phyloP scores from a whole-genome alignment of 2,888 invertebrate genomes.

The Drosophila nr. perissopoda region DNA sequence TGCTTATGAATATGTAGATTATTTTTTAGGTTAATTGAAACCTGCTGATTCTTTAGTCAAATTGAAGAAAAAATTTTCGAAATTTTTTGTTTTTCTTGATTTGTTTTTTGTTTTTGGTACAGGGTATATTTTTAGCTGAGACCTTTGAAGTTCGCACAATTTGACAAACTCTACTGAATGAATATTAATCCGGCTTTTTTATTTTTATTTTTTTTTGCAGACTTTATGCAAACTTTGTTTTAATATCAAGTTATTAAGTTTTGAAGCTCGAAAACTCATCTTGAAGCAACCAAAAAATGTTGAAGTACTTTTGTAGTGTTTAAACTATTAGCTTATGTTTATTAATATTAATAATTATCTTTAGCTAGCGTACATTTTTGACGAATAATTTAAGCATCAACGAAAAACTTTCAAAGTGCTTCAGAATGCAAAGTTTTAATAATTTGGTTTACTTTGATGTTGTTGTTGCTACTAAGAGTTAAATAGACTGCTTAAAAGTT shows the following conservation, averaged over 20 bases:
- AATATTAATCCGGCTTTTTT: neutral
- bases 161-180: neutral
- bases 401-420: neutral
- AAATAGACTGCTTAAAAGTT: neutral
- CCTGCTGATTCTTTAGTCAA: neutral
- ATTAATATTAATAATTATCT: neutral
- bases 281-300: neutral
- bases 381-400: neutral
- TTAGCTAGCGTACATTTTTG: neutral
- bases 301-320: neutral
- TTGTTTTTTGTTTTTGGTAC: neutral
- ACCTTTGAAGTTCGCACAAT: neutral
- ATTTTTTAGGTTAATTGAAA: neutral
- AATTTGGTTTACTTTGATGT: neutral
- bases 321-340: neutral
- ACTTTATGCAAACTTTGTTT: neutral
- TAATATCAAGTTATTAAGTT: neutral
- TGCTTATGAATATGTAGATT: fast-evolving
- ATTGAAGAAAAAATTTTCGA: fast-evolving
- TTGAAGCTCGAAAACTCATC: neutral
- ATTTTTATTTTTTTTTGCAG: neutral
- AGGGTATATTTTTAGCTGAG: neutral
- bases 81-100: neutral
- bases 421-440: constrained; percentile 8
- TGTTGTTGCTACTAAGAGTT: neutral